Evolutionary conservation across 1,140 invertebrate genomes (phyloP).

Genomic region (Ladona fulva): DNA sequence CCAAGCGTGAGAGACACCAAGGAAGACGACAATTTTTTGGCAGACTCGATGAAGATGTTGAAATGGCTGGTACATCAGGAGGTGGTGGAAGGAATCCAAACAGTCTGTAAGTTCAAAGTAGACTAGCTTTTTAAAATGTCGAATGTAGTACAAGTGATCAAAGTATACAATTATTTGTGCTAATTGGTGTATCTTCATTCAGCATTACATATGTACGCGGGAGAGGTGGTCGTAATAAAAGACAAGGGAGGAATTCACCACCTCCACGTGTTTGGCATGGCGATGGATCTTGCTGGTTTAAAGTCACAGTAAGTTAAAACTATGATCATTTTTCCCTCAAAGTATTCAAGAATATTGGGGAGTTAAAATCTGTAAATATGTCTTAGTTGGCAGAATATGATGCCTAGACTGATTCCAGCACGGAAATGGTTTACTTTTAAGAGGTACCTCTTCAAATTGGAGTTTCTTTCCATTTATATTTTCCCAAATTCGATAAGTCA

Average conservation of each 20-base stretch:
- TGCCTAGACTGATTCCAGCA: no score
- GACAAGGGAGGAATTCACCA: constrained; percentile 37
- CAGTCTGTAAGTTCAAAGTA: constrained; percentile 23
- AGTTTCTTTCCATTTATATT: no score
- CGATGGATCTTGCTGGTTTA: constrained; percentile 43
- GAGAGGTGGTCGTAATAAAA: constrained; percentile 29
- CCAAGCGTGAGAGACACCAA: constrained; percentile 38
- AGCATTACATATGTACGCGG: constrained; percentile 15
- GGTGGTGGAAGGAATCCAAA: constrained; percentile 28
- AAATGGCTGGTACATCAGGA: constrained; percentile 35
- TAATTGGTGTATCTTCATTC: not conserved
- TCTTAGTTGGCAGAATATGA: no score
- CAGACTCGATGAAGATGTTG: constrained; percentile 43
- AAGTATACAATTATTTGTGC: no score
- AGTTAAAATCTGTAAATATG: no score
- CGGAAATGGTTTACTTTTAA: no score
- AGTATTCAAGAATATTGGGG: no score
- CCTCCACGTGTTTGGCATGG: constrained; percentile 31
- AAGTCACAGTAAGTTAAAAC: constrained; percentile 41
- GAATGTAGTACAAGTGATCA: no score
- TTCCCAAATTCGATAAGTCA: no score
- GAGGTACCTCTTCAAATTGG: no score
- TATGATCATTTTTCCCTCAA: constrained; percentile 12
- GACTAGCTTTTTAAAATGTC: constrained; percentile 29
- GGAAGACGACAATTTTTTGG: constrained; percentile 35